phyloP scores from a whole-genome alignment of 2,797 vertebrate genomes.

The Enoplosus armatus region DNA sequence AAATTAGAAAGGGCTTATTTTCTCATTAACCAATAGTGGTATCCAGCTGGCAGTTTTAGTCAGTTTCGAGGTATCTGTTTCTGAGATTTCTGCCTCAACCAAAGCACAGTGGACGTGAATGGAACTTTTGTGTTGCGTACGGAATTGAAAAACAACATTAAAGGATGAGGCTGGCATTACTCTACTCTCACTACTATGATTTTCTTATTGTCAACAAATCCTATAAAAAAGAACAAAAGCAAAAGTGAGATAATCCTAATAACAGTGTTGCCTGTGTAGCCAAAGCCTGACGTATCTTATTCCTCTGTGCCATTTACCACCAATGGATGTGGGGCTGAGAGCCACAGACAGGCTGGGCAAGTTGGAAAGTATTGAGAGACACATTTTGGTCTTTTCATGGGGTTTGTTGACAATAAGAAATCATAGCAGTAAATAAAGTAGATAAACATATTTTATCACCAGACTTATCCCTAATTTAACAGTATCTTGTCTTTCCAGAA shows the following conservation, averaged over 20 bases:
- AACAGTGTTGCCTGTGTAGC: background rate
- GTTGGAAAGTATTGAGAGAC: background rate
- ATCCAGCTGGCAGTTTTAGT: background rate
- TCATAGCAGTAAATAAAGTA: background rate
- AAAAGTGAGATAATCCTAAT: background rate
- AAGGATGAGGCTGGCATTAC: background rate
- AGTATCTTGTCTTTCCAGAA: background rate
- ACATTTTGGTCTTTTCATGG: background rate
- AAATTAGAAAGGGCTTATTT: background rate
- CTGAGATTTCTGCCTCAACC: background rate
- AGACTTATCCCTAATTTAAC: background rate
- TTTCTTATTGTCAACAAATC: slow-evolving; percentile 1
- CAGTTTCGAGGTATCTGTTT: background rate
- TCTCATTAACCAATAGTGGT: background rate
- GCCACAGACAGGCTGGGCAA: background rate
- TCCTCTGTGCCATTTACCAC: background rate
- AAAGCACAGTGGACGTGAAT: background rate
- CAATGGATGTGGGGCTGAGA: too few species aligned
- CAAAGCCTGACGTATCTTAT: background rate
- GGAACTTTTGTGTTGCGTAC: background rate
- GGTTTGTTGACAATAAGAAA: background rate
- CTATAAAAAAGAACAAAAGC: background rate
- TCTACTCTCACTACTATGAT: background rate
- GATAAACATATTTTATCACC: background rate
- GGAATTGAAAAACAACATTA: background rate